phyloP scores from a whole-genome alignment of 2,797 vertebrate genomes.

The Prunella strophiata region DNA sequence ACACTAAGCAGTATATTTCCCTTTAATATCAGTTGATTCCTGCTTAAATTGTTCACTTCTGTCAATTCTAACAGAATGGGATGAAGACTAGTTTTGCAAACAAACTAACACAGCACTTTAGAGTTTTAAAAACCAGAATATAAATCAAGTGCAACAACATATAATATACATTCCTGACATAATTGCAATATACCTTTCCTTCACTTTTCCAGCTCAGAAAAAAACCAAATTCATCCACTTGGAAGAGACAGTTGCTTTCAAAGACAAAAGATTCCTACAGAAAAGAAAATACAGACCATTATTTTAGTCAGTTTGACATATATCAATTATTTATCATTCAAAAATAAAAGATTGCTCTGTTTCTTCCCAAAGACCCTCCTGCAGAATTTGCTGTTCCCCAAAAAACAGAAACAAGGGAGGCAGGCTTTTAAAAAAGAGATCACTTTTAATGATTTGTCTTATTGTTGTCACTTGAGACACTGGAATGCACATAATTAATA shows the following conservation, averaged over 20 bases:
- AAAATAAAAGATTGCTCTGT: not conserved
- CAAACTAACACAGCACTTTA: not conserved
- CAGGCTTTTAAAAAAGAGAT: not conserved
- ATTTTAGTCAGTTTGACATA: not conserved
- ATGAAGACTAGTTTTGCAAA: not conserved
- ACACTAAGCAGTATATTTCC: not conserved
- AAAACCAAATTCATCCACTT: conserved; percentile 95
- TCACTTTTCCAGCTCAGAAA: conserved; percentile 98
- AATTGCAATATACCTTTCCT: conserved; percentile 87
- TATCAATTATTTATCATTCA: not conserved
- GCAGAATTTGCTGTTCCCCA: not conserved
- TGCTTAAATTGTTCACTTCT: not conserved
- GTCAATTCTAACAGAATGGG: not conserved
- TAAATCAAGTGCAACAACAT: not conserved
- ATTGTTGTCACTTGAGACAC: not conserved
- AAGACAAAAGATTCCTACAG: conserved; percentile 92
- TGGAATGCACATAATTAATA: not conserved
- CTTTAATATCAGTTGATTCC: not conserved
- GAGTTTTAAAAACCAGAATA: not conserved
- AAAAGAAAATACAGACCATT: conserved; percentile 19
- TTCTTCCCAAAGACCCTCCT: not conserved
- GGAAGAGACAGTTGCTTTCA: conserved; percentile 94
- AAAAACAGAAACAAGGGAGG: not conserved
- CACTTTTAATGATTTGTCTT: not conserved
- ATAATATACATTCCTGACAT: not conserved